Percentiles rank a stretch among this genome's conserved stretches.
Evolutionary conservation across 2,113 vertebrate genomes (phyloP).

Genomic region (Rhinolophus ferrumequinum): DNA sequence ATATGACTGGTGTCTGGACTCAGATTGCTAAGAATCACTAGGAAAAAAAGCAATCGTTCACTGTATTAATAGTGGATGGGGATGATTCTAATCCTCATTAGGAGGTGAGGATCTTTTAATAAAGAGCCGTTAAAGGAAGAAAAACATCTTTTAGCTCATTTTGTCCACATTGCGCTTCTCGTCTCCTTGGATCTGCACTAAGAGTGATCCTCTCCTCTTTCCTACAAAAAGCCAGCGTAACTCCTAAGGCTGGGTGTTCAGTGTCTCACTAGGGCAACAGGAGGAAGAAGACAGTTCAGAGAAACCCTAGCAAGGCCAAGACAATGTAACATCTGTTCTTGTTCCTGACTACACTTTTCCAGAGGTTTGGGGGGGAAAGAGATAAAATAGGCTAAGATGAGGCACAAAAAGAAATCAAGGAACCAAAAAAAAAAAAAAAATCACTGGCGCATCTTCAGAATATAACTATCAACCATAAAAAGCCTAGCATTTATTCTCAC

Average conservation of each 20-base stretch:
- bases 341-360: slow-evolving; percentile 25
- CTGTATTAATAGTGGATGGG: not conserved
- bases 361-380: not conserved
- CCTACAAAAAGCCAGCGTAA: not conserved
- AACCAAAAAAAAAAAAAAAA: not conserved
- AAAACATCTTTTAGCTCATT: not conserved
- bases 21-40: not conserved
- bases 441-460: not conserved
- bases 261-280: not conserved
- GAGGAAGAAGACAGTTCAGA: not conserved
- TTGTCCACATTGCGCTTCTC: not conserved
- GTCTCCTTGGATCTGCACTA: not conserved
- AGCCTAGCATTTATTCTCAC: not conserved
- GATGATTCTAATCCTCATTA: not conserved
- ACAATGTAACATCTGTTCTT: slow-evolving; percentile 14
- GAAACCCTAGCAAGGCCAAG: not conserved
- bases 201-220: not conserved
- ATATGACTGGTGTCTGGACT: not conserved
- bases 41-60: not conserved
- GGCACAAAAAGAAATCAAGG: not conserved
- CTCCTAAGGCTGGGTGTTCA: not conserved
- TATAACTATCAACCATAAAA: not conserved
- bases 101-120: not conserved
- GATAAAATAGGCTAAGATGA: not conserved
- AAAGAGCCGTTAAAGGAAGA: not conserved